Evolutionary conservation across 2,888 invertebrate genomes (phyloP), one percentile per base, ranked within the genome.

Genomic region (Acrocyrtus sp.): DNA sequence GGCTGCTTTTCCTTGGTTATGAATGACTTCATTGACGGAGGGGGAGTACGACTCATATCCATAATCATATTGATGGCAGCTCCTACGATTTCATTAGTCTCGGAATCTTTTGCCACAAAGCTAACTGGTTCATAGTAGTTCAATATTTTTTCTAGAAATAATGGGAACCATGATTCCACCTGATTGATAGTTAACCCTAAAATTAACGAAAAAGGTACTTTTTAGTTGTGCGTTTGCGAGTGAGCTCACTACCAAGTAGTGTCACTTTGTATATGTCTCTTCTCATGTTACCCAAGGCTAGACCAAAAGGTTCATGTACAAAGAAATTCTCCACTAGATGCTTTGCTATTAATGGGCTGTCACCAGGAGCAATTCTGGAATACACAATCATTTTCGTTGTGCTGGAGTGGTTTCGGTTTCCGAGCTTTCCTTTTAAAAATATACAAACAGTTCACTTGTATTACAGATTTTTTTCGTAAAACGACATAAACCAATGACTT

Each of bases 101-200:
- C 58, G 0, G 68, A 56, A n/a, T 73, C 73, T n/a, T 62, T 56
- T 10, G 73, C 73, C 45, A 73, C 53, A 41, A 57, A 68, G 21
- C 66, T 66, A 17, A 73, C 73, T 24, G 73, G 73, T n/a, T 73
- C 72, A 12, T 53, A 66, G 45, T 67, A 68, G 12, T 62, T 41
- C 8, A 73, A 45, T 3, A 68, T 43, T 41, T 61, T 26, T 2
- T 24, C 51, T 19, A 73, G 34, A 27, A 73, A 73, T n/a, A 43
- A 48, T 19, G 73, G 62, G 21, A 27, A 73, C 73, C 73, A 73
- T 1, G 54, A 26, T 4, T 47, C 54, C 3, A 73, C 68, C 47
- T 73, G 61, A 29, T 48, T 62, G 6, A 62, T 4, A 4, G 73
- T 67, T n/a, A 73, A 26, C 12, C 72, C 72, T 66, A 27, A 6